Conservation (phyloP, 2,888 invertebrate genomes). For the Apodemia hepburni region DNA sequence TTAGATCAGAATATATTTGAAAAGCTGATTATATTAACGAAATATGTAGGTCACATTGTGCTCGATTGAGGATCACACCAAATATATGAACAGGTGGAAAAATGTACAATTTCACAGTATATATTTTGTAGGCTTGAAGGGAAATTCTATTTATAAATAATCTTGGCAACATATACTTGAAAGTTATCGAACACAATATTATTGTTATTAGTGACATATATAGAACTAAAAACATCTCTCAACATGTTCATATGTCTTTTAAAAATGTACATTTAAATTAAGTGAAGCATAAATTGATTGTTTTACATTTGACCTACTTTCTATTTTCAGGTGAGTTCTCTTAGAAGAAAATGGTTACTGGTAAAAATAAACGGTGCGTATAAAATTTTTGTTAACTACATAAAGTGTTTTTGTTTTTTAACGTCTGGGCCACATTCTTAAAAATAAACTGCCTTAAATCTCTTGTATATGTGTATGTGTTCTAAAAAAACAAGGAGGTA, state of each 20-base stretch:
- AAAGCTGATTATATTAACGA: constrained; percentile 7
- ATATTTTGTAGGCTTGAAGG: too few relatives aligned
- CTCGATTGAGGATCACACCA: constrained; percentile 28
- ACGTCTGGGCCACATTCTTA: not conserved
- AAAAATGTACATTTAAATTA: constrained; percentile 5
- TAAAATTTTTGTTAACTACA: not conserved
- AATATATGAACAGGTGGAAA: constrained; percentile 54
- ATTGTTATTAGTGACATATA: not conserved
- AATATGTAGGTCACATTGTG: constrained; percentile 33
- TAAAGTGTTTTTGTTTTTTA: not conserved
- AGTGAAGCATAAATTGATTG: not conserved
- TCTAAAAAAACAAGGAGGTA: too few relatives aligned
- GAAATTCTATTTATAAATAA: too few relatives aligned
- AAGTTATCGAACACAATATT: not conserved
- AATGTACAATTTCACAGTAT: constrained; percentile 31
- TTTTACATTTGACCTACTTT: constrained; percentile 27
- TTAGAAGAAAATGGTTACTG: constrained; percentile 12
- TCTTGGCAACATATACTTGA: too few relatives aligned
- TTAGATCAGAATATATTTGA: not conserved
- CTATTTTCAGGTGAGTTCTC: constrained; percentile 64
- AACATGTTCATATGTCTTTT: not conserved
- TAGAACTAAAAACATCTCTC: not conserved
- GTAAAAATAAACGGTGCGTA: constrained; percentile 15
- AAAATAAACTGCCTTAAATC: not conserved
- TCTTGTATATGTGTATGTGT: too few relatives aligned